Evolutionary conservation across 2,888 invertebrate genomes (phyloP).

Genomic region (Macrophya annulata): DNA sequence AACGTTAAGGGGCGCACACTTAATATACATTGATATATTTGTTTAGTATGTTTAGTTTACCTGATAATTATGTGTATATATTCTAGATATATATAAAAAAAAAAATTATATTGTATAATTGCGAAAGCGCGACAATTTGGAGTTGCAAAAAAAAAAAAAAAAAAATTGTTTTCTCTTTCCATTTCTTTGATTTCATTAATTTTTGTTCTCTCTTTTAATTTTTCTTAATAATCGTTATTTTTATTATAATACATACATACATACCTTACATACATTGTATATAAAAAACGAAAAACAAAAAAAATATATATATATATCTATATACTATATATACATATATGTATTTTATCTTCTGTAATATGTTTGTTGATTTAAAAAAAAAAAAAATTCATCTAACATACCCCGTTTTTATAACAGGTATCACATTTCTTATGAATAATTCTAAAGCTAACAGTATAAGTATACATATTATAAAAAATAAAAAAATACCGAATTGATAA

Average conservation of each 20-base stretch:
- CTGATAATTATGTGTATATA: neutral
- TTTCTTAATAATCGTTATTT: neutral
- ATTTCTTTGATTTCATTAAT: neutral
- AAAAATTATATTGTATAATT: neutral
- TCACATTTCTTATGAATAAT: neutral
- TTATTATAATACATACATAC: neutral
- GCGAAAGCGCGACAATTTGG: neutral
- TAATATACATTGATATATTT: neutral
- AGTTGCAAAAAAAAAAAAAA: neutral
- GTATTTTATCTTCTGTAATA: slow-evolving; percentile 25
- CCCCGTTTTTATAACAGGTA: neutral
- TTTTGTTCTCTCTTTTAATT: neutral
- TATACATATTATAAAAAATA: neutral
- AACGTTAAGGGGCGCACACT: neutral
- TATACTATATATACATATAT: neutral
- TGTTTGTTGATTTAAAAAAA: neutral
- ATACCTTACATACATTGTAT: neutral
- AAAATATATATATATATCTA: neutral
- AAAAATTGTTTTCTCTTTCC: neutral
- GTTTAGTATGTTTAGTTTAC: neutral
- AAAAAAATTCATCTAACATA: neutral
- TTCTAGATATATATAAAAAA: neutral
- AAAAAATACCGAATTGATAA: neutral
- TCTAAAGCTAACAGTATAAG: neutral
- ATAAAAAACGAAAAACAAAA: neutral